Percentiles rank a stretch among this genome's conserved stretches.
These are phyloP conservation scores for Linurgus olivaceus DNA, from an alignment of 2,797 vertebrate species.

Conservation along the genomic window DNA sequence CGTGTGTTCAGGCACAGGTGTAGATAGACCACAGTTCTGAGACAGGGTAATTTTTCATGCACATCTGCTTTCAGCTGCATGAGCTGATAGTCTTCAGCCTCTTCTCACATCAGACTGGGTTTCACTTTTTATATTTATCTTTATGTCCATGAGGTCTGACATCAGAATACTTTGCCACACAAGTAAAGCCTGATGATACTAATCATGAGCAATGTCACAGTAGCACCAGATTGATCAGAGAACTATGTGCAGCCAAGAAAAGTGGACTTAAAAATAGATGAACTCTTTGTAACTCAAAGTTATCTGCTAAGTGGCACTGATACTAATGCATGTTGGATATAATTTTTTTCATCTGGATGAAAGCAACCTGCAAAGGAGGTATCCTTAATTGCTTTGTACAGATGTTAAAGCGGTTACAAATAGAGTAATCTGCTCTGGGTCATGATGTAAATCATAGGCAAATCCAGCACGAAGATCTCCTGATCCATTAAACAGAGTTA, in stretches of 20 bases:
- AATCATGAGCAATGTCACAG: fast-evolving
- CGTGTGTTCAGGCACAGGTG: neutral
- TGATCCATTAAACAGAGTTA: neutral
- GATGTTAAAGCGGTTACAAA: neutral
- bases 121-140: neutral
- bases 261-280: neutral
- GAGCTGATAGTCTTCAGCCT: neutral
- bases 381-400: neutral
- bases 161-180: neutral
- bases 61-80: neutral
- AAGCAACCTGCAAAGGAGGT: neutral
- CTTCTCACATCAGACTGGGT: neutral
- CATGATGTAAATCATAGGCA: neutral
- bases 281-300: neutral
- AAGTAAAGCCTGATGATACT: neutral
- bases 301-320: neutral
- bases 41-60: neutral
- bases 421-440: neutral
- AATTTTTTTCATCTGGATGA: neutral
- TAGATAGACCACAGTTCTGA: neutral
- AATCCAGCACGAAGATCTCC: neutral
- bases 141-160: neutral
- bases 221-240: neutral
- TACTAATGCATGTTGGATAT: neutral
- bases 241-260: neutral